Base-by-base conservation (phyloP, 2,797 vertebrate genomes). In the Prunella strophiata region DNA sequence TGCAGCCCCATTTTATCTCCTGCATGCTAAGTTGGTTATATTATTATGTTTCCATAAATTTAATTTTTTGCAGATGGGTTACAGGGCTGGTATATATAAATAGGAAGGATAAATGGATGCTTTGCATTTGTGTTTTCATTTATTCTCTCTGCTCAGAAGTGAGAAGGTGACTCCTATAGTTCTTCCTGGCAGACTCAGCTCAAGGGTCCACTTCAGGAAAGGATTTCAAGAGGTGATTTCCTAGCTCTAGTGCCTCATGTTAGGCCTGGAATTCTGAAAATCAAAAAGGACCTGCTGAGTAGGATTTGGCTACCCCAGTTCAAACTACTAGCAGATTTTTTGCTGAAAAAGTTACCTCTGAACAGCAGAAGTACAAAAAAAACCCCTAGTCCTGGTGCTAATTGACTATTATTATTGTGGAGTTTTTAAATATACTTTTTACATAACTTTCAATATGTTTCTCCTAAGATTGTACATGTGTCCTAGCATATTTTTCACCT, bases 391-490 rank as follows among this genome's bases (percentile, higher is more conserved):
- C 10, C 15, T 65, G 10, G 5, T 8, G 2, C 50, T 80, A 36
- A 47, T 10, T 75, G 43, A 54, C 17, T 57, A 22, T 34, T 50
- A 45, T 34, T 72, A 34, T 32, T 42, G 16, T 30, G 13, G 3
- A 1, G 0, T 2, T 50, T 61, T 70, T 36, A 0, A 55, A 27
- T 34, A 29, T n/a, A 42, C 6, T 42, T 77, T 79, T 74, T 25
- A 54, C 15, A 5, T 54, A 58, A 52, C 11, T 72, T 83, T 77
- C 15, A 92, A 1, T 58, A 72, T 15, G 7, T 75, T 75, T 91
- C 34, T 86, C 16, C 20, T 62, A 59, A 66, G 13, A 59, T 10
- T 40, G 16, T 63, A 50, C 6, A 1, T 67, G 26, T 70, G 75
- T 91, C 27, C 21, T 57, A 70, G 27, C 6, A 13, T 71, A 43